These are phyloP conservation scores for Odontomachus brunneus DNA, from an alignment of 1,140 invertebrate species.

Conservation along the genomic window DNA sequence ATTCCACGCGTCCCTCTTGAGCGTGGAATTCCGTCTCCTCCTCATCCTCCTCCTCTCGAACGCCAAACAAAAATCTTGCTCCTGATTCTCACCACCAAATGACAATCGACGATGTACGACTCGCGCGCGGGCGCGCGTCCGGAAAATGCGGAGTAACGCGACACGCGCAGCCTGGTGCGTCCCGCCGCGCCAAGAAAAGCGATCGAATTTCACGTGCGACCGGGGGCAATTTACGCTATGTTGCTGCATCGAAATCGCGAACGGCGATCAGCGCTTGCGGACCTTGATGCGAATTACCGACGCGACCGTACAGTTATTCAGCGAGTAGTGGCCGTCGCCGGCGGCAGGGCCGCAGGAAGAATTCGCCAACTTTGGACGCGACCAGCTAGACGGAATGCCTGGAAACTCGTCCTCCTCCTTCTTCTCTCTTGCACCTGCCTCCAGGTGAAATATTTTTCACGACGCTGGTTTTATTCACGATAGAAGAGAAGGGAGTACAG, in stretches of 20 bases:
- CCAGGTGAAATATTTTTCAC: too few species aligned
- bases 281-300: conserved; percentile 50
- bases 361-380: too few species aligned
- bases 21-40: background rate
- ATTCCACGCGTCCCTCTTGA: conserved; percentile 2
- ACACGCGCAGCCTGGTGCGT: background rate
- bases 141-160: conserved; percentile 24
- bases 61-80: conserved; percentile 21
- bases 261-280: conserved; percentile 12
- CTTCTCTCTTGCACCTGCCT: too few species aligned
- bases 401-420: too few species aligned
- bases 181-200: conserved; percentile 44
- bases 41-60: too few species aligned
- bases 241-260: conserved; percentile 61
- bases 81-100: conserved; percentile 54
- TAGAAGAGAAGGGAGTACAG: too few species aligned
- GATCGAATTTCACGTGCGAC: conserved; percentile 68
- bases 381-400: too few species aligned
- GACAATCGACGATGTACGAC: conserved; percentile 56
- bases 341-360: background rate
- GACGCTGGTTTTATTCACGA: too few species aligned
- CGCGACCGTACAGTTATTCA: conserved; percentile 19
- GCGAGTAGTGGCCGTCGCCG: background rate
- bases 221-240: conserved; percentile 48
- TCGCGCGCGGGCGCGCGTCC: conserved; percentile 6